These are phyloP conservation scores for Rhabdomys dilectus DNA, from an alignment of 2,113 vertebrate genomes.

Conservation along the genomic window DNA sequence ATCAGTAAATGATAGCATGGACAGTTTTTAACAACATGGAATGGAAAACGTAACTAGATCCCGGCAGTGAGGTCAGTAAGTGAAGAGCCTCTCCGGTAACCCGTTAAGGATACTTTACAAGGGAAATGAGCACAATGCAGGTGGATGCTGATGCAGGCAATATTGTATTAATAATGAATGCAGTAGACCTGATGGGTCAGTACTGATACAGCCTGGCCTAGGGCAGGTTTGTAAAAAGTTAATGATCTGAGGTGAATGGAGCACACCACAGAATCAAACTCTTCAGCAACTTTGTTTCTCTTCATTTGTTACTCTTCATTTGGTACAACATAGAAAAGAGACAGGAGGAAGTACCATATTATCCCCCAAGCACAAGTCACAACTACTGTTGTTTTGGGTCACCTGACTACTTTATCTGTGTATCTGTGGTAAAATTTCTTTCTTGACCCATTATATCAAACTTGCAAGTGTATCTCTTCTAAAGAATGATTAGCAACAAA, in stretches of 20 bases:
- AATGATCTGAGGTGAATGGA: slow-evolving; percentile 55
- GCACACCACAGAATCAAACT: slow-evolving; percentile 10
- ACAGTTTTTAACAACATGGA: slow-evolving; percentile 71
- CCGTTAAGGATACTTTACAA: slow-evolving; percentile 86
- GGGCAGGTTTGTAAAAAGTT: slow-evolving; percentile 70
- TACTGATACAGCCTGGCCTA: not conserved
- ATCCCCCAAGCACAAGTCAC: not conserved
- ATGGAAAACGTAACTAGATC: slow-evolving; percentile 90
- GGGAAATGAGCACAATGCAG: slow-evolving; percentile 86
- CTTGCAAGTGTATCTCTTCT: slow-evolving; percentile 21
- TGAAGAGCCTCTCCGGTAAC: slow-evolving; percentile 87
- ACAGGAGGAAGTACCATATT: not conserved
- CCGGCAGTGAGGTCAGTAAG: slow-evolving; percentile 84
- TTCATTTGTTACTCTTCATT: slow-evolving; percentile 34
- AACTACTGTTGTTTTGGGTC: not conserved
- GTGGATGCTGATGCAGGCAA: slow-evolving; percentile 69
- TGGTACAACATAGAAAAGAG: slow-evolving; percentile 12
- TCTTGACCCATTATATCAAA: not conserved
- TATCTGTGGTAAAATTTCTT: not conserved
- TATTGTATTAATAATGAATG: slow-evolving; percentile 82
- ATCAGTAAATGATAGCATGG: slow-evolving; percentile 51
- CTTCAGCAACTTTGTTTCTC: slow-evolving; percentile 43
- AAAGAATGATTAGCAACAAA: slow-evolving; percentile 53
- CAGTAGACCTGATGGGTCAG: slow-evolving; percentile 59
- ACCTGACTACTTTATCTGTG: slow-evolving; percentile 17